phyloP scores from a whole-genome alignment of 2,797 vertebrate species.

The Lepilemur ruficaudatus region DNA sequence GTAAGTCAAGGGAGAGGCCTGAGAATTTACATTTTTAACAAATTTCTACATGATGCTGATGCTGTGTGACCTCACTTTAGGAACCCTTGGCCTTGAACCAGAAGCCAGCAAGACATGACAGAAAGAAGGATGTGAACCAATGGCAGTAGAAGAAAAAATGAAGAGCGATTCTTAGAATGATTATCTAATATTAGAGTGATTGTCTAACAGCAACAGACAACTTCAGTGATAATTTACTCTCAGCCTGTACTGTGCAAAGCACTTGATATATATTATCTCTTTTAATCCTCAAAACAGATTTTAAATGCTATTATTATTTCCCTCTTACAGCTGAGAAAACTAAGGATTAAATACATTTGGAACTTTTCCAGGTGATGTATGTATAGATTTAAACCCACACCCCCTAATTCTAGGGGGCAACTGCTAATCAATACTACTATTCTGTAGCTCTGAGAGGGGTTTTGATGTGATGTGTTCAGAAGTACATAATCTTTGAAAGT shows the following conservation, averaged over 20 bases:
- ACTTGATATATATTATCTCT: not conserved
- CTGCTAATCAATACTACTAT: not conserved
- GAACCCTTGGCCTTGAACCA: not conserved
- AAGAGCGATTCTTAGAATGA: not conserved
- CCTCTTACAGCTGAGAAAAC: not conserved
- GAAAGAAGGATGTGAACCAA: not conserved
- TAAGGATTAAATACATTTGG: not conserved
- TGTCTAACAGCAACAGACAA: not conserved
- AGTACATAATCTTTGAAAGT: not conserved
- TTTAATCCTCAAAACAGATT: not conserved
- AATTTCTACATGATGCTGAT: not conserved
- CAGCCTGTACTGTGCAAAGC: not conserved
- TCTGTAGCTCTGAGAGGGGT: not conserved
- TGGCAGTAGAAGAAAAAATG: not conserved
- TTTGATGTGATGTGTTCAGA: not conserved
- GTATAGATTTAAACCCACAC: not conserved
- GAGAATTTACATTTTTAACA: not conserved
- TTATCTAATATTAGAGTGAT: not conserved
- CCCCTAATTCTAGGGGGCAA: not conserved
- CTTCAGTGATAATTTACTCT: not conserved
- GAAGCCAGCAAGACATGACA: not conserved
- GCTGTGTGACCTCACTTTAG: not conserved
- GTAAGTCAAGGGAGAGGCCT: not conserved
- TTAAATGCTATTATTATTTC: not conserved
- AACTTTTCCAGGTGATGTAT: not conserved